Conservation (phyloP, 2,797 vertebrate species). For the Iguana delicatissima region DNA sequence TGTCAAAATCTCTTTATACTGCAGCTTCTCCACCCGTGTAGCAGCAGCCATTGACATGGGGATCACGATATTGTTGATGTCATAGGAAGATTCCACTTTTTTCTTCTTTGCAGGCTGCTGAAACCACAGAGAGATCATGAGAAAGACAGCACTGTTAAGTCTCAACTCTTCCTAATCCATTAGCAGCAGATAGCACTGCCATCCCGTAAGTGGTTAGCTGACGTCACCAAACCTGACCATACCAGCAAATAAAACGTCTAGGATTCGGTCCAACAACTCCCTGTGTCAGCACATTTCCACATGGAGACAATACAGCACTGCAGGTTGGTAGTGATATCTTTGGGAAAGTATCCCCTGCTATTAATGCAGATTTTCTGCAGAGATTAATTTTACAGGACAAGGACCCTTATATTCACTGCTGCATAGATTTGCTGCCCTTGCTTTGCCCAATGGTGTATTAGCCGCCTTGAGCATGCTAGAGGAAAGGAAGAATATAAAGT, state of each 20-base stretch:
- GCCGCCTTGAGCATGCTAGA: neutral
- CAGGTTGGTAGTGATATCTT: too few species aligned
- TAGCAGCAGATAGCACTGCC: neutral
- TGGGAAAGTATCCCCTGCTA: neutral
- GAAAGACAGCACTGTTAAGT: neutral
- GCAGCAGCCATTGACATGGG: slow-evolving; percentile 76
- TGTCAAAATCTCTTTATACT: slow-evolving; percentile 80
- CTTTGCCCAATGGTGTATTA: neutral
- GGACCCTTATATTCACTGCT: neutral
- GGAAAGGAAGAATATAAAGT: neutral
- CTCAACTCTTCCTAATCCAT: neutral
- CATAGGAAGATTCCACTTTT: slow-evolving; percentile 74
- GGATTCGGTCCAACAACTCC: too few species aligned
- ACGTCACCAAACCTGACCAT: too few species aligned
- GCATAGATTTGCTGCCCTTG: neutral
- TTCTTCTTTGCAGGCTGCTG: slow-evolving; percentile 70
- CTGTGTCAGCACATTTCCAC: neutral
- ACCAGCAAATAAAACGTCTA: neutral
- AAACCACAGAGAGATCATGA: slow-evolving; percentile 5
- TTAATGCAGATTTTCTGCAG: neutral
- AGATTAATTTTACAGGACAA: neutral
- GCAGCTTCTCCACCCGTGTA: slow-evolving; percentile 75
- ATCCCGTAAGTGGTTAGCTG: neutral
- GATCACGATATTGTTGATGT: slow-evolving; percentile 79
- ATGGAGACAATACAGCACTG: neutral